These are phyloP conservation scores for Pachyrhynchus sulphureomaculatus DNA, from an alignment of 1,140 invertebrate species.

Conservation along the genomic window DNA sequence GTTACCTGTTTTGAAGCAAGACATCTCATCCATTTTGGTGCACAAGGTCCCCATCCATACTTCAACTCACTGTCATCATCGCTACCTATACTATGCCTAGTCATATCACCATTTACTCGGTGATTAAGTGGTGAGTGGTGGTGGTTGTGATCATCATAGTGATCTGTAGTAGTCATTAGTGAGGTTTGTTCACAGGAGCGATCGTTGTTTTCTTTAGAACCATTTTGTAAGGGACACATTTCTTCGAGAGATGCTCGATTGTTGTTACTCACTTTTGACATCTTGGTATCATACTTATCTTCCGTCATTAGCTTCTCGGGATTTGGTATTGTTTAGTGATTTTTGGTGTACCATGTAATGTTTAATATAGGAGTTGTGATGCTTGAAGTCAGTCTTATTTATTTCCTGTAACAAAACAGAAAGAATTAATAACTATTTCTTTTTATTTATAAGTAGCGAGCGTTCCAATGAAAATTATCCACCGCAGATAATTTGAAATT, in stretches of 20 bases:
- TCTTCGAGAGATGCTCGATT: slow-evolving; percentile 20
- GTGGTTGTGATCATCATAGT: slow-evolving; percentile 17
- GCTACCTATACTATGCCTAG: slow-evolving; percentile 19
- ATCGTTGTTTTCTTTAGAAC: slow-evolving; percentile 23
- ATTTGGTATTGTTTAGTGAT: neutral
- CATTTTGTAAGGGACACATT: slow-evolving; percentile 25
- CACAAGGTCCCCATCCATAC: slow-evolving; percentile 70
- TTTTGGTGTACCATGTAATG: slow-evolving; percentile 2
- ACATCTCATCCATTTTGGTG: slow-evolving; percentile 69
- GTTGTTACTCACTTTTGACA: slow-evolving; percentile 29
- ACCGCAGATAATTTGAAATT: no score
- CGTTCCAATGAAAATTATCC: no score
- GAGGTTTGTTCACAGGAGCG: slow-evolving; percentile 20
- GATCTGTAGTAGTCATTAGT: slow-evolving; percentile 13
- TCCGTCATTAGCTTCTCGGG: slow-evolving; percentile 5
- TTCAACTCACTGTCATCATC: slow-evolving; percentile 54
- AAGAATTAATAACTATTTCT: neutral
- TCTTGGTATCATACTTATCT: slow-evolving; percentile 20
- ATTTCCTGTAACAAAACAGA: neutral
- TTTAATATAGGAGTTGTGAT: neutral
- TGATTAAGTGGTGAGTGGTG: slow-evolving; percentile 22
- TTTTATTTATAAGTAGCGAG: neutral
- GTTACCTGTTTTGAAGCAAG: slow-evolving; percentile 78
- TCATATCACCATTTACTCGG: slow-evolving; percentile 14
- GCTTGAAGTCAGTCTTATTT: neutral